Base-by-base conservation (phyloP, 2,113 vertebrate genomes). In the Tympanuchus pallidicinctus region DNA sequence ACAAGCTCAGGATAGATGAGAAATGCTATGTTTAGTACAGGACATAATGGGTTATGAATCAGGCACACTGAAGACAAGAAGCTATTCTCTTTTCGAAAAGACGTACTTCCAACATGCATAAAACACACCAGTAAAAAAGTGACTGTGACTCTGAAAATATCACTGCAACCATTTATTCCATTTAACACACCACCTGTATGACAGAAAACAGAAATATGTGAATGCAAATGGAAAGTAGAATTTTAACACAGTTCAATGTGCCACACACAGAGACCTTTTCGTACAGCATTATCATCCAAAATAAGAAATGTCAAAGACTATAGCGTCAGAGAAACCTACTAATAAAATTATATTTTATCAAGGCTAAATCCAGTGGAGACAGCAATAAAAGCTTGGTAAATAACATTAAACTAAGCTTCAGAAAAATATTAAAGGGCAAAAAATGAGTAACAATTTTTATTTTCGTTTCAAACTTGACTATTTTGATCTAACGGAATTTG, bases 31-130 rank as follows among this genome's bases (percentile, higher is more conserved):
- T 92, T 95, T 96, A 91, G 67, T 79, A 72, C 0, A 77, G 84
- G 86, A 85, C 81, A 96, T 82, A 94, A 95, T 80, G 91, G 94
- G 78, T 94, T 92, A 95, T 93, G 91, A 96, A 95, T 94, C 92
- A 93, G 92, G 17, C 93, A 45, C 63, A 82, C 65, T 61, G 80
- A 94, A 96, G 91, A 92, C 89, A 96, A 95, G 86, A 88, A 91
- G 78, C 60, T 91, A 56, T 59, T 87, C 45, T 83, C 15, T 78
- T 78, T 70, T 67, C 17, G 24, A 89, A 74, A 50, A 43, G 2
- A 85, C 0, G 1, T 25, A 28, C 82, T 97, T 88, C 69, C 89
- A 92, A 61, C 15, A n/a, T 71, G 22, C 52, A 83, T 80, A 86
- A 95, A 95, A 82, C 25, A 73, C 63, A 47, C 13, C 85, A 92